A percentile compares a stretch with the other conserved stretches of the same genome.
Evolutionary conservation across 2,113 vertebrate genomes (phyloP).

Genomic region (Eidolon helvum): DNA sequence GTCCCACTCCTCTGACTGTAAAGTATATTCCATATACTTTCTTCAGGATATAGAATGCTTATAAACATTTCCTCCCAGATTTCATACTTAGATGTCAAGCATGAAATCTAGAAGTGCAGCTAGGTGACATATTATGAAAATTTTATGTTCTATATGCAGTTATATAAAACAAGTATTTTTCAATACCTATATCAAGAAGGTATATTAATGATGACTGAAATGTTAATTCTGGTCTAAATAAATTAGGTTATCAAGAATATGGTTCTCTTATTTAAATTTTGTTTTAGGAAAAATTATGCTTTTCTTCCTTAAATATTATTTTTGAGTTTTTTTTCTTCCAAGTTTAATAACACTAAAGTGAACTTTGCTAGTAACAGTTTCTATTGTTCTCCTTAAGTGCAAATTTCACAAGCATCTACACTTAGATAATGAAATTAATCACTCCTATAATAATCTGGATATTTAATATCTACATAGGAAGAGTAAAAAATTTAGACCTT

Average conservation of each 20-base stretch:
- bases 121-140: background rate
- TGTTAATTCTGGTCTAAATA: background rate
- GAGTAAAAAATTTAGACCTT: background rate
- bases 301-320: background rate
- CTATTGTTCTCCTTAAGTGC: background rate
- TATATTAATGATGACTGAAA: background rate
- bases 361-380: background rate
- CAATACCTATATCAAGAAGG: background rate
- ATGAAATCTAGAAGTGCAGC: background rate
- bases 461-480: background rate
- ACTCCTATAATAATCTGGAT: background rate
- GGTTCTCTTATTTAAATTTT: background rate
- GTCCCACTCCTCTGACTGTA: accelerated
- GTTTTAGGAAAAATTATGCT: background rate
- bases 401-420: background rate
- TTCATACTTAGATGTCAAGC: background rate
- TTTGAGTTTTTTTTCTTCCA: background rate
- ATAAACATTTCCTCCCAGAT: background rate
- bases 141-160: background rate
- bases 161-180: background rate
- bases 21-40: background rate
- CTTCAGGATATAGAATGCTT: background rate
- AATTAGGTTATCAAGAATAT: background rate
- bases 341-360: background rate
- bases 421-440: background rate